These are phyloP conservation scores for Ceramica pisi DNA, from an alignment of 2,888 invertebrate species.

Conservation along the genomic window DNA sequence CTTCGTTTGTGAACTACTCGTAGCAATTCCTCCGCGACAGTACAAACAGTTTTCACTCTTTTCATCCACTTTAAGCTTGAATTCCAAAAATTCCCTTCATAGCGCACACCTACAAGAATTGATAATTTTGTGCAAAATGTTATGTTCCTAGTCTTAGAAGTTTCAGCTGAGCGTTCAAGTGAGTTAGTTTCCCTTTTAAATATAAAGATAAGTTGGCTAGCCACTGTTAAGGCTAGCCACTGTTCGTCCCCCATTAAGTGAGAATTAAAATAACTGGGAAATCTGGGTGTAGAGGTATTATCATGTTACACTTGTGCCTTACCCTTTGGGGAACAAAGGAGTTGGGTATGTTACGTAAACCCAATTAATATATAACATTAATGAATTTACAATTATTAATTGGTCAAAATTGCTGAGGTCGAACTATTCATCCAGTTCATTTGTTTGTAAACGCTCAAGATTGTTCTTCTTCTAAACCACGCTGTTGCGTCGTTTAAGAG, in stretches of 20 bases:
- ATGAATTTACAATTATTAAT: background rate
- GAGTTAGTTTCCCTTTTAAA: too few relatives aligned
- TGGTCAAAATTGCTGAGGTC: background rate
- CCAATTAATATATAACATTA: background rate
- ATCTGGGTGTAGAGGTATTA: background rate
- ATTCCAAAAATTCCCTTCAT: too few relatives aligned
- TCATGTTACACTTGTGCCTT: conserved; percentile 2
- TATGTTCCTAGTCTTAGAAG: too few relatives aligned
- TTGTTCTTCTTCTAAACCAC: too few relatives aligned
- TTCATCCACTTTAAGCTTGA: too few relatives aligned
- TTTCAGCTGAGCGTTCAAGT: too few relatives aligned
- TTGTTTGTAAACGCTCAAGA: background rate
- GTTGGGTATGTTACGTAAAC: background rate
- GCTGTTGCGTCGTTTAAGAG: too few relatives aligned
- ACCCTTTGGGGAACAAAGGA: background rate
- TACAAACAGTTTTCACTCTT: too few relatives aligned
- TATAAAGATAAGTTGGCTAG: background rate
- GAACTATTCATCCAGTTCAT: background rate
- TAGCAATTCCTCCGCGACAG: too few relatives aligned
- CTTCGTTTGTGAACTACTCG: background rate
- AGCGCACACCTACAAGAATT: too few relatives aligned
- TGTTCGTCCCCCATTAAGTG: background rate
- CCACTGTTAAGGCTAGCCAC: too few relatives aligned
- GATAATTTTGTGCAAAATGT: too few relatives aligned
- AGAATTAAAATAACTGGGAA: background rate